Base-by-base conservation (phyloP, 35 echinoderm and acorn worm species). In the Lytechinus pictus region DNA sequence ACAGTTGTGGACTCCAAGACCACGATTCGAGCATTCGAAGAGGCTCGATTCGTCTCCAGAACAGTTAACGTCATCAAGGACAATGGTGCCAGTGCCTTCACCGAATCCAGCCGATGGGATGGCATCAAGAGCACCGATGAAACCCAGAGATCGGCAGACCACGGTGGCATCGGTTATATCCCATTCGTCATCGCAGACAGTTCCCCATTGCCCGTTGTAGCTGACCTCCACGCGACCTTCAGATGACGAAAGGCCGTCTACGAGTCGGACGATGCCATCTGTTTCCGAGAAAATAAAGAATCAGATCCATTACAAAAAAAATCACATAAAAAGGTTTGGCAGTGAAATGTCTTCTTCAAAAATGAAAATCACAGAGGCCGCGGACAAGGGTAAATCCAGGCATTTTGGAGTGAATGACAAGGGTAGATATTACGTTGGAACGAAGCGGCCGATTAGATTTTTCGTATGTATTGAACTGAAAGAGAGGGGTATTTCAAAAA, bases 161-260 rank as follows among this genome's bases (percentile, higher is more conserved):
- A 96, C 96, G 21, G 56, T 13, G 19, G 92, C 95, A 52, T 96
- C 95, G 4, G 54, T 27, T 54, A 72, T 52, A 27, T 94, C 91
- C 95, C 95, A 96, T 58, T 9, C 19, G 19, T 96, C 95, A 87
- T 96, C 95, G 60, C 95, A 96, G n/a, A 96, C 95, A 79, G 95
- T 94, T 19, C 95, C 95, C 95, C 95, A 96, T 10, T 60, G 6
- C 14, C 95, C 95, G n/a, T 86, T 92, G 54, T 86, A 54, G 54
- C 54, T 55, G 54, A 96, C 19, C 61, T 96, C 95, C 54, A 96
- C 66, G 51, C 95, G 57, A n/a, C 95, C 95, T 86, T 96, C 95
- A n/a, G 52, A 51, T 8, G 54, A 19, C 10, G 71, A 87, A 54
- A 33, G 53, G 9, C 95, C 95, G 14, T 79, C 92, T 9, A 96